Evolutionary conservation across 1,140 invertebrate genomes (phyloP), one percentile per base, ranked within the genome.

Genomic region (Aphelinus certus): DNA sequence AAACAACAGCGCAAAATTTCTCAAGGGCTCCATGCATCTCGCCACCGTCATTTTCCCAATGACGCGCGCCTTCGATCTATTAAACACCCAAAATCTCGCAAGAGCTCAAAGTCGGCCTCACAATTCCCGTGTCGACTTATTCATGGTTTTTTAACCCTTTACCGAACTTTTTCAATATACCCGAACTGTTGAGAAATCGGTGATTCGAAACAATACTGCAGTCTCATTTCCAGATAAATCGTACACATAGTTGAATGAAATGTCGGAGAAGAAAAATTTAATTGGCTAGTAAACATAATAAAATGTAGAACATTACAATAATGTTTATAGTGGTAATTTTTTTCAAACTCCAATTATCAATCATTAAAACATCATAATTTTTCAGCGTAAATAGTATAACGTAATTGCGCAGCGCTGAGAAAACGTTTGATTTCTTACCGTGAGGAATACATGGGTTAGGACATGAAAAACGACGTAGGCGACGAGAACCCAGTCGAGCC

Each of bases 401-500:
- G 56, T 9, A 66, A 55, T 26, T 26, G 26, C 26, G 26, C 26
- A 26, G 26, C 26, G 26, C 26, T 26, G 26, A 66, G 49, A 66
- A 42, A 56, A 55, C 7, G 7, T 55, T 6, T 66, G 7, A n/a
- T 74, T 75, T 90, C 93, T 94, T 90, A 96, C 94, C 80, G 95
- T 95, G 57, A 98, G 91, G 67, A 96, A 89, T n/a, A 98, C 84
- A 84, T 98, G 97, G 79, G 95, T 92, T 45, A 96, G 80, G 49
- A 97, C 92, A 86, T 98, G 95, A 85, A 98, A 95, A 2, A 92
- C 92, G 7, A 98, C 95, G 87, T 94, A 98, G 7, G 92, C 93
- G 3, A 94, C 94, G 68, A 98, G 85, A 62, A 98, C 92, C 91
- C 93, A 98, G 76, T 95, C 93, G 77, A 94, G 91, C 93, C 95